Base-by-base conservation (phyloP, 2,113 vertebrate genomes). In the Callionymus lyra region DNA sequence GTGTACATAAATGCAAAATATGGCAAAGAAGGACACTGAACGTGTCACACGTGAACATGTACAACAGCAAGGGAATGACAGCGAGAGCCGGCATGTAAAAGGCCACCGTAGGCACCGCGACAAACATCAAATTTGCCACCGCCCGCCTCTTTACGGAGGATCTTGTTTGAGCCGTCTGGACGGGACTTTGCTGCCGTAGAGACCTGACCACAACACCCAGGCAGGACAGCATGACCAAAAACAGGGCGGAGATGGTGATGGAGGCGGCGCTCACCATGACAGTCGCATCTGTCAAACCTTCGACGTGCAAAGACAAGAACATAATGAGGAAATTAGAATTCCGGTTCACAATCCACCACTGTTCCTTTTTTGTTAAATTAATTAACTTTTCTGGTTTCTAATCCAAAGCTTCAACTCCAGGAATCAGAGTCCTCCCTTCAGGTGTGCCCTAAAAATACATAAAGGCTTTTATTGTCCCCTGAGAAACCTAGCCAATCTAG, bases 151-250 rank as follows among this genome's bases (percentile, higher is more conserved):
- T 82, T 3, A 62, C 10, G 4, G 63, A 46, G 0, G 56, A 41
- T 4, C 12, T 10, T 0, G 36, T 5, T 31, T 3, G 6, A n/a
- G 9, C 6, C 9, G 34, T 10, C 27, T 59, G 68, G 10, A 63
- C 69, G 1, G 78, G 70, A 12, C 65, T 66, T 37, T 54, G 58
- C 34, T 53, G 40, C 50, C 14, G 9, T 16, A 76, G 50, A 1
- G 62, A 63, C 31, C 34, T 3, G 6, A 79, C 15, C 9, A 82
- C 41, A 6, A 50, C 57, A 6, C 47, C 33, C 1, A 80, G 56
- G 45, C 63, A 72, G 1, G 6, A 9, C 2, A 79, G 16, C 77
- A 74, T 82, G 1, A 75, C 0, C 3, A 70, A 1, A 21, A 81
- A 77, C 36, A 72, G 53, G 35, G 16, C 12, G 13, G 49, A 68